Evolutionary conservation across 2,888 invertebrate genomes (phyloP).

Genomic region (Drosophila atroscutellata): DNA sequence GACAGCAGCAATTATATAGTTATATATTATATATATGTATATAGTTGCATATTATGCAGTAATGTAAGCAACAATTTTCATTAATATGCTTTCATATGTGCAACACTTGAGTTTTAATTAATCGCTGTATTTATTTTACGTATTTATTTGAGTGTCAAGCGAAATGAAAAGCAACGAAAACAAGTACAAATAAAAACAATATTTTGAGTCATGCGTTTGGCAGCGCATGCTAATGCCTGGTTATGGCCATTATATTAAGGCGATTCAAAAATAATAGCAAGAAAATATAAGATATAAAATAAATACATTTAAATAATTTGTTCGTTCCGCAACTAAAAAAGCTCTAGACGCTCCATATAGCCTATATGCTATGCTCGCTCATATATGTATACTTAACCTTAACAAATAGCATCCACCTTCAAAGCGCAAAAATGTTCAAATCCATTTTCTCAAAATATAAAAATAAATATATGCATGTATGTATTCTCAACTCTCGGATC

Average conservation of each 20-base stretch:
- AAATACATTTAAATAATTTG: slow-evolving; percentile 52
- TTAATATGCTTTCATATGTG: slow-evolving; percentile 26
- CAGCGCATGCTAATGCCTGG: slow-evolving; percentile 9
- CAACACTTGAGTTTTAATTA: slow-evolving; percentile 51
- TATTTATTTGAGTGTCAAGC: slow-evolving; percentile 43
- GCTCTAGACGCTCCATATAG: slow-evolving; percentile 48
- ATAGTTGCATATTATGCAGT: slow-evolving; percentile 25
- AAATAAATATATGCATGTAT: slow-evolving; percentile 67
- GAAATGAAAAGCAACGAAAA: slow-evolving; percentile 51
- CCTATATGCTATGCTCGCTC: slow-evolving; percentile 37
- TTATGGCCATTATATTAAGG: slow-evolving; percentile 29
- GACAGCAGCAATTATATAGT: slow-evolving; percentile 18
- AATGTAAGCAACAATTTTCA: slow-evolving; percentile 24
- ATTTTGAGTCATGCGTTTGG: slow-evolving; percentile 62
- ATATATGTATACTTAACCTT: slow-evolving; percentile 74
- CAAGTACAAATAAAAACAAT: slow-evolving; percentile 10
- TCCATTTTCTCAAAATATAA: slow-evolving; percentile 75
- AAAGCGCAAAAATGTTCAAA: slow-evolving; percentile 61
- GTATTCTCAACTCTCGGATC: slow-evolving; percentile 14
- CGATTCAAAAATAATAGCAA: slow-evolving; percentile 19
- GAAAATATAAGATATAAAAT: slow-evolving; percentile 10
- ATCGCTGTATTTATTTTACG: slow-evolving; percentile 22
- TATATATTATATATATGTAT: too few species aligned
- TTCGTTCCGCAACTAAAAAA: slow-evolving; percentile 47
- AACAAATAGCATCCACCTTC: slow-evolving; percentile 79